Evolutionary conservation across 1,140 invertebrate genomes (phyloP), one percentile per base, ranked within the genome.

Genomic region (Drosophila kikkawai): DNA sequence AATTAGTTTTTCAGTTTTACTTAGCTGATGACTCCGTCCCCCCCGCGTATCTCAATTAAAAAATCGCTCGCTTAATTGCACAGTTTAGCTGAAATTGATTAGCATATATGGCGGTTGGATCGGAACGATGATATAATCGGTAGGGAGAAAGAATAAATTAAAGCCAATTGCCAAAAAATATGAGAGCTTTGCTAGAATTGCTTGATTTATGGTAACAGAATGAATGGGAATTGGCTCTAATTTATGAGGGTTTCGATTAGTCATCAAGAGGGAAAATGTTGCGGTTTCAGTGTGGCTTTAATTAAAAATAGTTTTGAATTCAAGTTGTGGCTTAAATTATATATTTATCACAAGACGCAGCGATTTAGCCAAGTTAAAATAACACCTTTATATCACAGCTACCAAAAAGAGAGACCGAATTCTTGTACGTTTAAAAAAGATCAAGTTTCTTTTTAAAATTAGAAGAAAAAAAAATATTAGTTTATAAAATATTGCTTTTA

Each of bases 61-160:
- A 78, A 69, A 48, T 61, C 39, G 67, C 32, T 58, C 60, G 11
- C 56, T 55, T 77, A 74, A 77, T 77, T 74, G 71, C 61, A 59
- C 39, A 66, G 63, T 73, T 77, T 56, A 76, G 61, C 39, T 42
- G 36, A 71, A 79, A 57, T 65, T 79, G 67, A 79, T 79, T 79
- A 79, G 67, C 47, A 69, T 59, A 48, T 17, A 42, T 47, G 44
- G 53, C 37, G 22, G 37, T 45, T 13, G 34, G 53, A 32, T 42
- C 34, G 17, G 12, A 9, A 17, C 44, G 64, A 71, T 79, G 76
- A 78, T 79, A 71, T 79, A 78, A 71, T 78, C 45, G 15, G 29
- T 29, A 4, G 42, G 15, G 45, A 48, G 45, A 8, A 1, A 12
- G 36, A 8, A 36, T 34, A 39, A 73, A 71, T 73, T 70, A 29